Conservation (phyloP, 2,113 vertebrate species). For the Pseudolaguvia tuberculata region DNA sequence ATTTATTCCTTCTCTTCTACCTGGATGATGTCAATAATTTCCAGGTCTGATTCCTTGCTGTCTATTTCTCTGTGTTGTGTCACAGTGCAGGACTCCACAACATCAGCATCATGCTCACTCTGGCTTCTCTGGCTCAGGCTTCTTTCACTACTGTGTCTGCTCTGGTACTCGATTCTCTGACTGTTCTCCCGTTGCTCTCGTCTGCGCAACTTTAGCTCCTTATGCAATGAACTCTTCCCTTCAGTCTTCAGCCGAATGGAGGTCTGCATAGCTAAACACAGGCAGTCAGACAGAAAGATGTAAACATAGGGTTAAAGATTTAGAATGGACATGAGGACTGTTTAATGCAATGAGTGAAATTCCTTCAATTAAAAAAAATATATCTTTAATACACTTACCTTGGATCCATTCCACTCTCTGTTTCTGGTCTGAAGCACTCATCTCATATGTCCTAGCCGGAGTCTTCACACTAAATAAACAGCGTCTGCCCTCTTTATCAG, state of each 20-base stretch:
- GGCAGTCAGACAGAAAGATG: background rate
- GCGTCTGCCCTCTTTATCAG: slow-evolving; percentile 72
- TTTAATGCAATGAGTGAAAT: background rate
- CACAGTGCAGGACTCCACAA: slow-evolving; percentile 48
- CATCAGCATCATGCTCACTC: slow-evolving; percentile 31
- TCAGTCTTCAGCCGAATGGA: slow-evolving; percentile 63
- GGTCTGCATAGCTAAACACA: slow-evolving; percentile 61
- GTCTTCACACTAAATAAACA: slow-evolving; percentile 75
- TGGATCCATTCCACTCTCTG: slow-evolving; percentile 74
- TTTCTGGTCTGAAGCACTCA: slow-evolving; percentile 70
- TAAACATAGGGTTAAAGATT: background rate
- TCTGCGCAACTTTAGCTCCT: slow-evolving; percentile 66
- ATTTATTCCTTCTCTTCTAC: slow-evolving; percentile 44
- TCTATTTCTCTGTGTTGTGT: slow-evolving; percentile 58
- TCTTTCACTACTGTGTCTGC: slow-evolving; percentile 54
- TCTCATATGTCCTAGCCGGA: slow-evolving; percentile 67
- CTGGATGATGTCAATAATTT: slow-evolving; percentile 71
- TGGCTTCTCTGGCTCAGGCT: slow-evolving; percentile 59
- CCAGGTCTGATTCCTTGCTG: slow-evolving; percentile 61
- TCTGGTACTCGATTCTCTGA: slow-evolving; percentile 56
- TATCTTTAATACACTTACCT: slow-evolving; percentile 51
- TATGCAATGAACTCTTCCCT: slow-evolving; percentile 63
- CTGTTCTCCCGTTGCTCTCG: slow-evolving; percentile 61
- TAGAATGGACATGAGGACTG: background rate
- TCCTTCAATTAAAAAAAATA: background rate